phyloP scores from a whole-genome alignment of 2,113 vertebrate genomes.

The Cyprinus carpio region DNA sequence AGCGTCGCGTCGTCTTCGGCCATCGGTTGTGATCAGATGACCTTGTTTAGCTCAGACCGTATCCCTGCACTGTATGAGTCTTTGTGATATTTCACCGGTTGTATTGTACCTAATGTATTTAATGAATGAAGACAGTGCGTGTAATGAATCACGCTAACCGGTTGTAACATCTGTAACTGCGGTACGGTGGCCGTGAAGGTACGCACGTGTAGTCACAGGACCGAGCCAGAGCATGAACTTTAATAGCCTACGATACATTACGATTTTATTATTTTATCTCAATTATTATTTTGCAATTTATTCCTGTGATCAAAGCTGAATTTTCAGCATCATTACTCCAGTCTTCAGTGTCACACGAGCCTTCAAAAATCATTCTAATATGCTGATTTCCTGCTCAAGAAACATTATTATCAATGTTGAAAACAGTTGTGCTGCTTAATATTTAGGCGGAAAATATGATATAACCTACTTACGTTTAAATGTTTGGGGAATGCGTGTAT shows the following conservation, averaged over 20 bases:
- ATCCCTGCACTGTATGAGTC: not conserved
- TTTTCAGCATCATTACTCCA: no score
- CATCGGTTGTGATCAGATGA: not conserved
- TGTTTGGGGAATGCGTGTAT: no score
- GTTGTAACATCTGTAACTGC: slow-evolving; percentile 30
- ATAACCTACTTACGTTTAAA: no score
- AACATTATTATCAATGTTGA: no score
- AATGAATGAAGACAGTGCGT: not conserved
- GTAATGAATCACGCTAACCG: not conserved
- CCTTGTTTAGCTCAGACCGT: not conserved
- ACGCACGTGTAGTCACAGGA: not conserved
- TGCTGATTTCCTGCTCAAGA: no score
- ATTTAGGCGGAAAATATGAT: no score
- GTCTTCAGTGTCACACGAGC: no score
- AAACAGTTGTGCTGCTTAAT: no score
- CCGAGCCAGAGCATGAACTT: not conserved
- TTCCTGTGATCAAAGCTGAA: no score
- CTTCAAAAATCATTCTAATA: no score
- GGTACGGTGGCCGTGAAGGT: slow-evolving; percentile 51
- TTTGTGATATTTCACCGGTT: not conserved
- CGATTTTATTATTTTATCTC: not conserved
- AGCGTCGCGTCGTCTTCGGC: not conserved
- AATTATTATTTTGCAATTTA: not conserved
- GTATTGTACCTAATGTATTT: not conserved
- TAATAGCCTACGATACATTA: not conserved